Conservation (phyloP, 2,113 vertebrate species). For the Sinocyclocheilus rhinocerous region DNA sequence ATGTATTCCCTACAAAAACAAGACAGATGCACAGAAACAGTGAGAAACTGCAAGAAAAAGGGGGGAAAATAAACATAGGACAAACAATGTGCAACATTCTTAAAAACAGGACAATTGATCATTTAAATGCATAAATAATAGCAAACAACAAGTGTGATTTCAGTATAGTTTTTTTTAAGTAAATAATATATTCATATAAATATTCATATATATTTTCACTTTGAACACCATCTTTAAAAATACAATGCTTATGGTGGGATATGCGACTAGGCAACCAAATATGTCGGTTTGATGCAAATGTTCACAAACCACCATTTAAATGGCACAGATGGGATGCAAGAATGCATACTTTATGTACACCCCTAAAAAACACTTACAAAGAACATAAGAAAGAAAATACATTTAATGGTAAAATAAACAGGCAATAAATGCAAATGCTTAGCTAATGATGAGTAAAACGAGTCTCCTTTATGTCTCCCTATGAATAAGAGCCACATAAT, state of each 20-base stretch:
- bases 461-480: conserved; percentile 1
- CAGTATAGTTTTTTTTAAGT: not conserved
- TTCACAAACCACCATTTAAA: not conserved
- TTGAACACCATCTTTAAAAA: not conserved
- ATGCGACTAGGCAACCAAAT: not conserved
- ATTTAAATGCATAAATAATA: not conserved
- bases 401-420: conserved; percentile 29
- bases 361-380: conserved; percentile 17
- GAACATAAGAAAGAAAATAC: conserved; percentile 25
- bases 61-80: not conserved
- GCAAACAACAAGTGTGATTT: not conserved
- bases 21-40: conserved; percentile 3
- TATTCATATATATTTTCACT: not conserved
- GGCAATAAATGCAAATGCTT: conserved; percentile 11
- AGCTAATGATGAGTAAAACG: conserved; percentile 14
- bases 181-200: no score
- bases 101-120: not conserved
- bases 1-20: conserved; percentile 27
- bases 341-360: not conserved
- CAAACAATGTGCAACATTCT: not conserved
- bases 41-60: not conserved
- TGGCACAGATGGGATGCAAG: not conserved
- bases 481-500: not conserved
- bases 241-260: not conserved
- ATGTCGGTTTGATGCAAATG: not conserved